Conservation (phyloP, 2,888 invertebrate species). For the Sminthurinus aureus region DNA sequence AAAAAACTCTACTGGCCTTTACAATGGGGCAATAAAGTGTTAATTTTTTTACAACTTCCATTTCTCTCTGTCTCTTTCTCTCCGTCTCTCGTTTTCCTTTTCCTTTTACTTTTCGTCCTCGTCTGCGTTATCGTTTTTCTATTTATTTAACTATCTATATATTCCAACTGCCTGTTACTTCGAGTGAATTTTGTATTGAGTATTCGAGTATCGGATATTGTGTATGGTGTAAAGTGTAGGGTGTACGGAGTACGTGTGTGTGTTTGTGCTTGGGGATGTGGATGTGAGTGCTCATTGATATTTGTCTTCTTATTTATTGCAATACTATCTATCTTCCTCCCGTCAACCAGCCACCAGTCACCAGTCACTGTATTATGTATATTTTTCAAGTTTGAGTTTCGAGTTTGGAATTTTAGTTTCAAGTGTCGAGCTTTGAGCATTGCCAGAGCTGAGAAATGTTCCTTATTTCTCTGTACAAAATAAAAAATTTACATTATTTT, state of each 20-base stretch:
- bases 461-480: neutral
- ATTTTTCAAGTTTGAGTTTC: too few species aligned
- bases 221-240: neutral
- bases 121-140: neutral
- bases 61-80: neutral
- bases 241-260: slow-evolving; percentile 1
- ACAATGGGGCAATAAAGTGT: slow-evolving; percentile 1
- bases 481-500: too few species aligned
- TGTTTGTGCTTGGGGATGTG: neutral
- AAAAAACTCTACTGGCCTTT: neutral
- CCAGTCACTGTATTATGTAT: too few species aligned
- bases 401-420: too few species aligned
- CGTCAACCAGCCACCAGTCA: too few species aligned
- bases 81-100: neutral
- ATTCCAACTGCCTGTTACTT: too few species aligned
- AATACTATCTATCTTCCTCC: too few species aligned
- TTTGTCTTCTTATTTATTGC: neutral
- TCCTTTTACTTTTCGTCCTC: neutral
- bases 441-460: neutral
- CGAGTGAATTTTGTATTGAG: too few species aligned
- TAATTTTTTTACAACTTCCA: neutral
- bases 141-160: neutral
- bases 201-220: neutral
- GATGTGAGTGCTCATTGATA: neutral
- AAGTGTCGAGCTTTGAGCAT: too few species aligned